Evolutionary conservation across 2,888 invertebrate genomes (phyloP).

Genomic region (Apodemia hepburni): DNA sequence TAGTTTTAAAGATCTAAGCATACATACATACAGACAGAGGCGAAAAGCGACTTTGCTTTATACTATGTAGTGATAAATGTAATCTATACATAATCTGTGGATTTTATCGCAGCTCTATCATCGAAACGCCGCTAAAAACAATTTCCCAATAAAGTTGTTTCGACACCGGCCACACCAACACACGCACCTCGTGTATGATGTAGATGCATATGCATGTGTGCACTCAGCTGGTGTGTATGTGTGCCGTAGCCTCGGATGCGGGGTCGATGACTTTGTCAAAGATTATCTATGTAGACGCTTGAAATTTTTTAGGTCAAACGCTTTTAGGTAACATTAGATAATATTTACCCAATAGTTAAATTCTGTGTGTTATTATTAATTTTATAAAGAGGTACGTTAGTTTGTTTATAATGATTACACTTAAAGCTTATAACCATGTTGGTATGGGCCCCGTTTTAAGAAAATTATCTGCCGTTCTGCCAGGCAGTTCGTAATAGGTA

Average conservation of each 20-base stretch:
- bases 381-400: too few species aligned
- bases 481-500: too few species aligned
- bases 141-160: conserved; percentile 12
- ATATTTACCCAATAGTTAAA: too few species aligned
- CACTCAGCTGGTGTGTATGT: conserved; percentile 59
- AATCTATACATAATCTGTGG: neutral
- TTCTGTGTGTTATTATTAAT: too few species aligned
- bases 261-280: conserved; percentile 58
- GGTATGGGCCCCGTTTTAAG: too few species aligned
- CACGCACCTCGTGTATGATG: conserved; percentile 18
- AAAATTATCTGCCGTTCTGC: too few species aligned
- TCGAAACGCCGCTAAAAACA: conserved; percentile 3
- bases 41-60: too few species aligned
- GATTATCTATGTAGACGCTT: conserved; percentile 35
- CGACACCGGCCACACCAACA: conserved; percentile 21
- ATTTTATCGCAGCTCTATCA: neutral
- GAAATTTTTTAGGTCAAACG: conserved; percentile 5
- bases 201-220: conserved; percentile 40
- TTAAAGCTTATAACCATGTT: too few species aligned
- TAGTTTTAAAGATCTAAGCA: too few species aligned
- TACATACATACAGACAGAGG: too few species aligned
- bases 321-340: conserved; percentile 1
- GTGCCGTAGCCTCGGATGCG: conserved; percentile 54
- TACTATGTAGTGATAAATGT: neutral
- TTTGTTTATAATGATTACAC: too few species aligned